These are phyloP conservation scores for Volucella zonaria DNA, from an alignment of 2,888 invertebrate species.

Conservation along the genomic window DNA sequence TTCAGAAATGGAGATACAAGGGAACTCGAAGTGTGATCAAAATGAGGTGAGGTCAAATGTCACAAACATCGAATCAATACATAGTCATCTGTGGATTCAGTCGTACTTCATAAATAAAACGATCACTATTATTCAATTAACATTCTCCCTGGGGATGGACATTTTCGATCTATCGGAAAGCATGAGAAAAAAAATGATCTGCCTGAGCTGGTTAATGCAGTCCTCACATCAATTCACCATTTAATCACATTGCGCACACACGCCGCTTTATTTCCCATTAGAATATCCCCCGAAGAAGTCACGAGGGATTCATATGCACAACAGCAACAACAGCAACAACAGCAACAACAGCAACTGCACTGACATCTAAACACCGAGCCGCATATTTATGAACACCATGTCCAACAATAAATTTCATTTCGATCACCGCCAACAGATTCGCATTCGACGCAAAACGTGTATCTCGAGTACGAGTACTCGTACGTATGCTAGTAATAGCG, in stretches of 20 bases:
- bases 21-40: too few relatives aligned
- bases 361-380: conserved; percentile 66
- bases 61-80: too few relatives aligned
- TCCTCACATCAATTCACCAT: conserved; percentile 54
- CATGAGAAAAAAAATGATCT: background rate
- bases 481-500: background rate
- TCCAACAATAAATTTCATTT: conserved; percentile 72
- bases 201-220: conserved; percentile 13
- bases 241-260: conserved; percentile 66
- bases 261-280: conserved; percentile 70
- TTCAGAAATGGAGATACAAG: background rate
- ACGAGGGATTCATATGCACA: conserved; percentile 49
- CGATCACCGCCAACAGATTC: conserved; percentile 70
- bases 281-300: conserved; percentile 72
- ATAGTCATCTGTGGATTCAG: too few relatives aligned
- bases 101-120: too few relatives aligned
- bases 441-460: conserved; percentile 46
- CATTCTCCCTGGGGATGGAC: background rate
- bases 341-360: conserved; percentile 56
- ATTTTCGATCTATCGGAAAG: background rate
- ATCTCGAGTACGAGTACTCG: too few relatives aligned
- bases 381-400: conserved; percentile 71
- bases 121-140: conserved; percentile 12
- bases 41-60: too few relatives aligned
- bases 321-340: conserved; percentile 33